phyloP scores from a whole-genome alignment of 2,113 vertebrate genomes.

The Nyctereutes procyonoides region DNA sequence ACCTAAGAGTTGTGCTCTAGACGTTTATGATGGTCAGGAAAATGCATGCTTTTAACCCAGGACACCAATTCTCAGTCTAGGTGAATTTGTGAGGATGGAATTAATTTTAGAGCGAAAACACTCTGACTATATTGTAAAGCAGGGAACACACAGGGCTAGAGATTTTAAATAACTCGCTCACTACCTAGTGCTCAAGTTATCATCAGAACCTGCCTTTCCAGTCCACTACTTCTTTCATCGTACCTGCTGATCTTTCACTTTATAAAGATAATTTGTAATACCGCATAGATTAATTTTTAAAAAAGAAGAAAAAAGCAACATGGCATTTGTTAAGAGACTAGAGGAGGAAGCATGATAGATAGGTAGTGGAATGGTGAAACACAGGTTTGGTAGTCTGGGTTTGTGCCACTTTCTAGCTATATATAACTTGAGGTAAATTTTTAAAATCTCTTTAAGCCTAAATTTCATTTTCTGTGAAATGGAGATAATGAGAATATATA shows the following conservation, averaged over 20 bases:
- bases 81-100: neutral
- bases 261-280: neutral
- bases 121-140: neutral
- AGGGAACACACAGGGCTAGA: neutral
- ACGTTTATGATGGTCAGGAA: neutral
- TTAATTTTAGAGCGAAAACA: neutral
- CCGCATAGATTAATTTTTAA: neutral
- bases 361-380: neutral
- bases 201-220: conserved; percentile 15
- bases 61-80: neutral
- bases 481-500: neutral
- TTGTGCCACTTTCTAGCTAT: neutral
- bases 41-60: neutral
- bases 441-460: neutral
- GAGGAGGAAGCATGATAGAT: neutral
- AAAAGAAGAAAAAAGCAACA: neutral
- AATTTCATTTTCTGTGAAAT: neutral
- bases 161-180: neutral
- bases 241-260: neutral
- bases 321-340: conserved; percentile 7
- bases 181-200: neutral
- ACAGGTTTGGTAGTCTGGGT: neutral
- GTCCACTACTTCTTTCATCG: neutral
- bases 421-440: neutral
- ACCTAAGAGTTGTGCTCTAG: neutral